A percentile compares a stretch with the other conserved stretches of the same genome.
Evolutionary conservation across 2,113 vertebrate genomes (phyloP).

Genomic region (Microtus richardsoni): DNA sequence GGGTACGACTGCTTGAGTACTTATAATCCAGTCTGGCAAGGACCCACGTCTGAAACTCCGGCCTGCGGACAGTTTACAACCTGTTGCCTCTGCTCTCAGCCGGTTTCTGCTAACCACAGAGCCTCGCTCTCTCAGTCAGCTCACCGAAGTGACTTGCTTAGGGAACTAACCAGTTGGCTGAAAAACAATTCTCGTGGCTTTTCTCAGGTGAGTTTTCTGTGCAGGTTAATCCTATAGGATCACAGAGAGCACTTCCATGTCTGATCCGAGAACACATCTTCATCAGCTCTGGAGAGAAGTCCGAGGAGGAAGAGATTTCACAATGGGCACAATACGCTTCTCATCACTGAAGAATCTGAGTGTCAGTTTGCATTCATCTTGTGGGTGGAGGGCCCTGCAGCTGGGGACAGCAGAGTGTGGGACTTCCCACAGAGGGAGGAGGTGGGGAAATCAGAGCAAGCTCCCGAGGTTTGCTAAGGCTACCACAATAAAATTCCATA

Average conservation of each 20-base stretch:
- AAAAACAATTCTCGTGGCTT: neutral
- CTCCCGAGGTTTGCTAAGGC: neutral
- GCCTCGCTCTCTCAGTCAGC: neutral
- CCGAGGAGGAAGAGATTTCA: slow-evolving; percentile 19
- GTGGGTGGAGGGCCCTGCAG: slow-evolving; percentile 2
- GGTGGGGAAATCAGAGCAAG: neutral
- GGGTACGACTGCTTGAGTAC: neutral
- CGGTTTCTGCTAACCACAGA: neutral
- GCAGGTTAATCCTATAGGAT: neutral
- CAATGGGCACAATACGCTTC: neutral
- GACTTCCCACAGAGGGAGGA: neutral
- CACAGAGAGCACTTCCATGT: neutral
- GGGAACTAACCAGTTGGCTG: neutral
- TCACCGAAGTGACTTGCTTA: rapidly evolving
- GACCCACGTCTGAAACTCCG: neutral
- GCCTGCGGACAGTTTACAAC: neutral
- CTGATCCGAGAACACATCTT: neutral
- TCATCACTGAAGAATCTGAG: neutral
- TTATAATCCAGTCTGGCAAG: neutral
- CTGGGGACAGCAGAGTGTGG: neutral
- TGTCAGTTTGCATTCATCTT: neutral
- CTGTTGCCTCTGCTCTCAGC: neutral
- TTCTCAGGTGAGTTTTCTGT: neutral
- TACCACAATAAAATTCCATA: neutral
- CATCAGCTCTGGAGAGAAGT: neutral